Evolutionary conservation across 2,113 vertebrate genomes (phyloP).

Genomic region (Apteryx owenii): DNA sequence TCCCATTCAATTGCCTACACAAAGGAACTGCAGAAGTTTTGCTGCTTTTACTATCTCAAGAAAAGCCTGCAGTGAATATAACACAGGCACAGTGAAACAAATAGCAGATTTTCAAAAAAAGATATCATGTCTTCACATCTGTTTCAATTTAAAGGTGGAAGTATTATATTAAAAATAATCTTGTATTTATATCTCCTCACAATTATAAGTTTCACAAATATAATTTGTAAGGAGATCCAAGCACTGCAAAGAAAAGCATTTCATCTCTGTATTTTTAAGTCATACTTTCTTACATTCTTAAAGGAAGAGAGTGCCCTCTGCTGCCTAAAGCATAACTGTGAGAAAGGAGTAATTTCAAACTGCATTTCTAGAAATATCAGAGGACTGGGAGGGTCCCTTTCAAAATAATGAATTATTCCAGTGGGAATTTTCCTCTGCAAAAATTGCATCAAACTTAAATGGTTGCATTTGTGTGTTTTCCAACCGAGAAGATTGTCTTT

Average conservation of each 20-base stretch:
- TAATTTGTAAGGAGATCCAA: neutral
- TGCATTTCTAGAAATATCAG: neutral
- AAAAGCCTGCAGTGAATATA: neutral
- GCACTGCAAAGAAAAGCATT: neutral
- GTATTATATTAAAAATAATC: neutral
- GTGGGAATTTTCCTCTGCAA: neutral
- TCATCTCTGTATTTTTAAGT: neutral
- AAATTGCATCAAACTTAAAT: neutral
- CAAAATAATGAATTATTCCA: conserved; percentile 15
- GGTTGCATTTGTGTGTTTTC: neutral
- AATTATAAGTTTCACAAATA: neutral
- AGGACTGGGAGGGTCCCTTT: conserved; percentile 19
- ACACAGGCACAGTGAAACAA: neutral
- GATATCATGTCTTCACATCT: rapidly evolving
- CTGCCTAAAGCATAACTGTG: neutral
- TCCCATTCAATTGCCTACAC: neutral
- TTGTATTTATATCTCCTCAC: neutral
- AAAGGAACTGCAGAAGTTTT: neutral
- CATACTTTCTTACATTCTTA: neutral
- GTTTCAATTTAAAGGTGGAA: neutral
- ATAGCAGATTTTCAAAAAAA: neutral
- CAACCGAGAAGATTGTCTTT: neutral
- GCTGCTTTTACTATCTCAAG: neutral
- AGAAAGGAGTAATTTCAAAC: neutral
- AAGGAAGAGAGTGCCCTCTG: conserved; percentile 39